Evolutionary conservation across 2,888 invertebrate species (phyloP).

Genomic region (Tenthredo notha): DNA sequence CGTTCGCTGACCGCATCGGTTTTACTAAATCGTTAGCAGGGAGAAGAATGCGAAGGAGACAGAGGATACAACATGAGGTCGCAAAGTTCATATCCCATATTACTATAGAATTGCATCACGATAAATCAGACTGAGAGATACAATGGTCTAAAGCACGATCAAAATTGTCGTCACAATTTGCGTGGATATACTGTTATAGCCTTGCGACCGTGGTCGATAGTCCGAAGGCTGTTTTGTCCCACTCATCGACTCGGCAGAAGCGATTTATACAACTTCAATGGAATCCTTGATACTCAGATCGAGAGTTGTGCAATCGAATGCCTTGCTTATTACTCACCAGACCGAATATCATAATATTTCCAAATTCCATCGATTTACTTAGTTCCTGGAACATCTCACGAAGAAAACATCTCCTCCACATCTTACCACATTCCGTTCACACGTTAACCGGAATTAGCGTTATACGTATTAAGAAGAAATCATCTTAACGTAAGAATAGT

Average conservation of each 20-base stretch:
- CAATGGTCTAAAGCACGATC: not conserved
- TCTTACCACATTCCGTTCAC: not conserved
- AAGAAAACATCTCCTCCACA: not conserved
- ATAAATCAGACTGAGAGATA: not conserved
- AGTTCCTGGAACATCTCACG: not conserved
- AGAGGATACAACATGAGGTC: not conserved
- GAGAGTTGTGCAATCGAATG: constrained; percentile 62
- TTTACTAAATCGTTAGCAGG: not conserved
- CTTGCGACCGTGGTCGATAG: constrained; percentile 50
- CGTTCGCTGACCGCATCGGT: constrained; percentile 4
- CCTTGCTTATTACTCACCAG: constrained; percentile 39
- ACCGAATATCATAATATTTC: not conserved
- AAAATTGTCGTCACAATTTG: constrained; percentile 17
- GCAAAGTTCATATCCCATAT: not conserved
- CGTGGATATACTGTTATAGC: not conserved
- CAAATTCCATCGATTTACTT: constrained; percentile 26
- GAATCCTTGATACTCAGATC: constrained; percentile 68
- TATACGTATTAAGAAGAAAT: not conserved
- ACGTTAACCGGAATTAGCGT: not conserved
- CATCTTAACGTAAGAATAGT: not conserved
- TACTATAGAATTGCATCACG: not conserved
- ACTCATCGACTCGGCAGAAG: constrained; percentile 56
- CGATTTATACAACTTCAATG: constrained; percentile 68
- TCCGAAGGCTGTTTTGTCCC: constrained; percentile 58
- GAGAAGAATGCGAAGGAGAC: not conserved